These are phyloP conservation scores for Myotis brandtii DNA, from an alignment of 2,113 vertebrate genomes.

Conservation along the genomic window DNA sequence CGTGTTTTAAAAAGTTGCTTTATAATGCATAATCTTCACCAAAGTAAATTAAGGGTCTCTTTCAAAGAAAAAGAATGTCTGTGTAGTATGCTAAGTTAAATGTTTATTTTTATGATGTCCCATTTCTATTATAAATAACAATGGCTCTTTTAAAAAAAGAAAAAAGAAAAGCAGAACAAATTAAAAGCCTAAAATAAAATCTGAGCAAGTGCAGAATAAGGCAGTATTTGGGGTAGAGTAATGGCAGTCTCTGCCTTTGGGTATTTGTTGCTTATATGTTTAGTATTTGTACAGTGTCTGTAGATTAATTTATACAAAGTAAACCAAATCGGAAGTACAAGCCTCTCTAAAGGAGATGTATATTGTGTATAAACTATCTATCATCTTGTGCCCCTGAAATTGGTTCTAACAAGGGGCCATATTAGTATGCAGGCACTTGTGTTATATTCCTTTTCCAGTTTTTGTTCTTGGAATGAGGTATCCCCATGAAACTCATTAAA, in stretches of 20 bases:
- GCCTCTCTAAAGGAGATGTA: constrained; percentile 38
- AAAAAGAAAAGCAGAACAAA: constrained; percentile 64
- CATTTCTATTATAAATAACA: constrained; percentile 57
- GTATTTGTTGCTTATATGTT: constrained; percentile 62
- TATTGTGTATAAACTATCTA: not conserved
- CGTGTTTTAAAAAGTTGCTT: constrained; percentile 23
- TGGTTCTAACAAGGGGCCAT: constrained; percentile 64
- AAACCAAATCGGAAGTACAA: constrained; percentile 59
- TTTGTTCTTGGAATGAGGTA: constrained; percentile 77
- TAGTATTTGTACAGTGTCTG: constrained; percentile 21
- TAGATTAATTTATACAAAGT: constrained; percentile 45
- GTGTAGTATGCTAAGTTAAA: constrained; percentile 57
- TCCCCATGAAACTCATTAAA: constrained; percentile 86
- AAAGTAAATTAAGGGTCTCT: constrained; percentile 56
- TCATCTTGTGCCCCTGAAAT: constrained; percentile 53
- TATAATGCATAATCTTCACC: constrained; percentile 62
- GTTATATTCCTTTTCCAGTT: constrained; percentile 72
- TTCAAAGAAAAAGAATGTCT: constrained; percentile 49
- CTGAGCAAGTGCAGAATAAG: not conserved
- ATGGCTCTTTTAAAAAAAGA: not conserved
- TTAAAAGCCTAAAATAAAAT: not conserved
- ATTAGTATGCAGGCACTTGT: constrained; percentile 78
- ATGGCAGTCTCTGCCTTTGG: constrained; percentile 25
- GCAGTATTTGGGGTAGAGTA: not conserved
- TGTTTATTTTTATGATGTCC: constrained; percentile 59